These are phyloP conservation scores for Camponotus floridanus DNA, from an alignment of 1,140 invertebrate species.

Conservation along the genomic window DNA sequence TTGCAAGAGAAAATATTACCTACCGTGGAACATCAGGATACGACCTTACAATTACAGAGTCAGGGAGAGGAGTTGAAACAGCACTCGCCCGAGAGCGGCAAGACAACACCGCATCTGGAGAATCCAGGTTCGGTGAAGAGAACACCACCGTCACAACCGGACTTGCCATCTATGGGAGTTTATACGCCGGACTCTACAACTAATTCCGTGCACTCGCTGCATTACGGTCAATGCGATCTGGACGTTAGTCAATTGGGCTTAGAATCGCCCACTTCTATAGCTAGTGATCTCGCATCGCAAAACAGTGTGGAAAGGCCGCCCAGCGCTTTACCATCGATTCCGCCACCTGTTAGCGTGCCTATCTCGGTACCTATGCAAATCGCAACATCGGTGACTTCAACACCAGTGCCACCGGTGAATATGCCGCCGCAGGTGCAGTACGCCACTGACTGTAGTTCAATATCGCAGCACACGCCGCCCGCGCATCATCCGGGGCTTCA, in stretches of 20 bases:
- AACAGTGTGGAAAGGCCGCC: constrained; percentile 89
- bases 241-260: constrained; percentile 94
- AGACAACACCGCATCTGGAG: constrained; percentile 87
- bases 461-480: constrained; percentile 80
- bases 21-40: constrained; percentile 73
- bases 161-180: constrained; percentile 92
- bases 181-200: constrained; percentile 94
- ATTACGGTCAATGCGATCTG: constrained; percentile 93
- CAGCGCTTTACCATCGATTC: constrained; percentile 83
- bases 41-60: constrained; percentile 76
- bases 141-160: constrained; percentile 87
- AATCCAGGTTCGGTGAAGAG: constrained; percentile 87
- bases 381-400: constrained; percentile 74
- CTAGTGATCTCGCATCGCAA: constrained; percentile 93
- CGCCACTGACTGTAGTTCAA: constrained; percentile 77
- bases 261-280: constrained; percentile 95
- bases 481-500: constrained; percentile 80
- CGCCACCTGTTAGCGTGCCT: constrained; percentile 76
- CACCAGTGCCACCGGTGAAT: constrained; percentile 79
- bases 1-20: constrained; percentile 78
- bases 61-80: constrained; percentile 82
- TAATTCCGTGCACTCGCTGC: constrained; percentile 93
- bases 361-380: constrained; percentile 82
- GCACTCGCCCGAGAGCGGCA: constrained; percentile 86
- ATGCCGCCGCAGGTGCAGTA: constrained; percentile 82